These are phyloP conservation scores for Brachyrhaphis roseni DNA, from an alignment of 2,797 vertebrate genomes.

Conservation along the genomic window DNA sequence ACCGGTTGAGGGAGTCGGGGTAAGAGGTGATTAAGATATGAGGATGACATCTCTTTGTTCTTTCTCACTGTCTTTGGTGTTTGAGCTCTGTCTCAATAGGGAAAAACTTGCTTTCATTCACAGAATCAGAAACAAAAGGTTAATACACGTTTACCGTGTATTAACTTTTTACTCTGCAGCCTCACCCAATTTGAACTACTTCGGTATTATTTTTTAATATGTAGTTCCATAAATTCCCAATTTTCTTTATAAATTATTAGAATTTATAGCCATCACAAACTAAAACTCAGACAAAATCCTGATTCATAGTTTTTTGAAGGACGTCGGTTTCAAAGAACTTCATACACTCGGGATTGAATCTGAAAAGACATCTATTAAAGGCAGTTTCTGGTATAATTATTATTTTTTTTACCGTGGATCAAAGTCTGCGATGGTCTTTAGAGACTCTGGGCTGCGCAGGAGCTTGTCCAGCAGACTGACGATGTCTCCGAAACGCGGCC, in stretches of 20 bases:
- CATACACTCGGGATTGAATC: constrained; percentile 6
- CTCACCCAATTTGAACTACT: not conserved
- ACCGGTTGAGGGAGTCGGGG: constrained; percentile 70
- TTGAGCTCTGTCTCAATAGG: constrained; percentile 40
- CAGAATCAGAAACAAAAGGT: constrained; percentile 21
- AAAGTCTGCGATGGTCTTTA: constrained; percentile 93
- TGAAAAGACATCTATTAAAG: constrained; percentile 19
- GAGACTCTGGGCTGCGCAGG: constrained; percentile 91
- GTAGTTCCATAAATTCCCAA: not conserved
- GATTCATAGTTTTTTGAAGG: constrained; percentile 15
- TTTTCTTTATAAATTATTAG: not conserved
- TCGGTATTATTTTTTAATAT: not conserved
- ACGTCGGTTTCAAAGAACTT: constrained; percentile 18
- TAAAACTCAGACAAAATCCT: not conserved
- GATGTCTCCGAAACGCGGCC: constrained; percentile 92
- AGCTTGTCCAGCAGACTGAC: constrained; percentile 97
- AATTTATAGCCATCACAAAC: not conserved
- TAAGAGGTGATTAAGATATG: constrained; percentile 56
- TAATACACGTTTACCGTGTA: constrained; percentile 9
- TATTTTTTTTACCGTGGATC: constrained; percentile 87
- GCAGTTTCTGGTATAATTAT: not conserved
- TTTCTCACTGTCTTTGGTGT: constrained; percentile 24
- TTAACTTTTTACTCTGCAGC: constrained; percentile 24
- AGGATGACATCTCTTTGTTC: constrained; percentile 41
- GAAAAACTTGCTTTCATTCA: constrained; percentile 29